Base-by-base conservation (phyloP, 2,797 vertebrate genomes). In the Mus minutoides region DNA sequence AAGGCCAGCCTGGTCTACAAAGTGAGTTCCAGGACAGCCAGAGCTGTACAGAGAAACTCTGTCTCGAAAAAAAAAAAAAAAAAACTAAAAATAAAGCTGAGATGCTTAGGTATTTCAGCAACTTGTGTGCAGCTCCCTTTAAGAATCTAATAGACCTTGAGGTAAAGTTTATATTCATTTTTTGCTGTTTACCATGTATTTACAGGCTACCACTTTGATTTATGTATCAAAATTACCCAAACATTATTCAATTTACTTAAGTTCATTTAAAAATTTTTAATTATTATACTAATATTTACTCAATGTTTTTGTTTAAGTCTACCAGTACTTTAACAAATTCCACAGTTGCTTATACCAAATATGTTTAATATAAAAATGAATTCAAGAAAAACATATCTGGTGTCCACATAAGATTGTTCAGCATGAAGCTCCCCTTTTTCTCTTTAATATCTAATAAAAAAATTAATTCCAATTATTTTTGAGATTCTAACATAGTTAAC, bases 151-250 rank as follows among this genome's bases (percentile, higher is more conserved):
- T 52, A 71, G 21, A 83, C 43, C 0, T 29, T 34, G 79, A 79
- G 24, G n/a, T 64, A 85, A 94, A 73, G 86, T 60, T 88, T 85
- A 94, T 11, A 82, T 6, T 75, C 7, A 94, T 46, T 60, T 75
- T 90, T 64, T 76, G 76, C 40, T 80, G 90, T 92, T 91, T 79
- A 85, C 83, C 17, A 92, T 34, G 3, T 69, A 79, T 71, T 80
- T 94, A 94, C 3, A 90, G 4, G 8, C n/a, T 71, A 93, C 0
- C 9, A 83, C 69, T 86, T 21, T n/a, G 37, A 90, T 54, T 96
- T 60, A 89, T 88, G 85, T 86, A 96, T 88, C 82, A 95, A 40
- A 95, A 94, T 88, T 95, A 85, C 31, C 22, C 7, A 93, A 95
- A 82, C 14, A 73, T 88, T 24, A 94, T 87, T 94, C 54, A 95